Conservation (phyloP, 2,888 invertebrate genomes). For the Dromius quadrimaculatus region DNA sequence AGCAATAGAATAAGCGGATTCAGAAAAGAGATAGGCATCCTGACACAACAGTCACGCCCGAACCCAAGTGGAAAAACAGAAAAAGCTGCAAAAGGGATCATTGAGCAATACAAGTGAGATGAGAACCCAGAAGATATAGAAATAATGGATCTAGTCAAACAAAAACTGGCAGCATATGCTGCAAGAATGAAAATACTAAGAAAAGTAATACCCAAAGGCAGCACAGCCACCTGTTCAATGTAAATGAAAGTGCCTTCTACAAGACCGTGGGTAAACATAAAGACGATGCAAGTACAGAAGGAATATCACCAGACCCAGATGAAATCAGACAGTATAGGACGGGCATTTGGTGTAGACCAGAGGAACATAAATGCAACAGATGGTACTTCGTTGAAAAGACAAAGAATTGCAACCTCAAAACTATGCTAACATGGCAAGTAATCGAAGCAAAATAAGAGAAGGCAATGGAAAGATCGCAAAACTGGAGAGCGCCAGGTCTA, state of each 20-base stretch:
- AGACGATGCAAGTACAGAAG: too few relatives aligned
- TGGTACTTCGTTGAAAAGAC: neutral
- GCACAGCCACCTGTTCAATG: neutral
- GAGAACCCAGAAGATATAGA: neutral
- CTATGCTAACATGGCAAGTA: neutral
- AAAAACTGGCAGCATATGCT: neutral
- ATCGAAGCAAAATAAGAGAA: neutral
- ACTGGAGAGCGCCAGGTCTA: neutral
- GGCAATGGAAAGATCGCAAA: neutral
- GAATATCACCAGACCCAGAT: too few relatives aligned
- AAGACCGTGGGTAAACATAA: neutral
- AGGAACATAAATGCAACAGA: neutral
- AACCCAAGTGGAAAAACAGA: neutral
- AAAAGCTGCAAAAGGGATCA: neutral
- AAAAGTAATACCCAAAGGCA: too few relatives aligned
- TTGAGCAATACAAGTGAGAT: neutral
- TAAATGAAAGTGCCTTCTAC: neutral
- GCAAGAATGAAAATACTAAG: neutral
- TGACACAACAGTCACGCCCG: neutral
- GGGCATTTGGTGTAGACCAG: too few relatives aligned
- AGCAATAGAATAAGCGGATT: neutral
- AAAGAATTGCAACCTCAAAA: neutral
- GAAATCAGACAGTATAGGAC: too few relatives aligned
- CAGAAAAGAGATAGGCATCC: neutral
- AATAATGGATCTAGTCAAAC: neutral